phyloP scores from a whole-genome alignment of 2,797 vertebrate genomes.

The Siniperca scherzeri region DNA sequence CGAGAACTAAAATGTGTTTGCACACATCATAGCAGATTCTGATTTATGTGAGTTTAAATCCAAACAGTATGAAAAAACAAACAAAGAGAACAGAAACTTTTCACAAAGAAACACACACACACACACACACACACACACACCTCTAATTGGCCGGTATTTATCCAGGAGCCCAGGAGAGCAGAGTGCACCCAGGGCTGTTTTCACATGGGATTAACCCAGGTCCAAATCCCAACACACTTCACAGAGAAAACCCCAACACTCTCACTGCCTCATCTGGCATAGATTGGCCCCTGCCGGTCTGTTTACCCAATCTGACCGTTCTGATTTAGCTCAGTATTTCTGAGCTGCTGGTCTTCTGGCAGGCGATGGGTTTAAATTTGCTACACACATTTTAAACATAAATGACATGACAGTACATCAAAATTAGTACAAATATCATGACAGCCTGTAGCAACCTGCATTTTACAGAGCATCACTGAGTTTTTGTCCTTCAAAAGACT shows the following conservation, averaged over 20 bases:
- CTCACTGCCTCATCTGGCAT: constrained; percentile 68
- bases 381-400: background rate
- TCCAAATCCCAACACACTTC: constrained; percentile 71
- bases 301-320: constrained; percentile 54
- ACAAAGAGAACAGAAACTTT: constrained; percentile 1
- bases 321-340: constrained; percentile 36
- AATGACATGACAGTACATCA: background rate
- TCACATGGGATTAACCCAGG: constrained; percentile 82
- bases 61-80: background rate
- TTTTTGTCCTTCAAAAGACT: background rate
- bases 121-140: constrained; percentile 31
- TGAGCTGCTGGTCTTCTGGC: constrained; percentile 26
- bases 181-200: constrained; percentile 76
- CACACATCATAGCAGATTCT: background rate
- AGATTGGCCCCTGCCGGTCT: constrained; percentile 60
- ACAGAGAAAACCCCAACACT: constrained; percentile 66
- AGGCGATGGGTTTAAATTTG: background rate
- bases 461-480: background rate
- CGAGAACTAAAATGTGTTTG: background rate
- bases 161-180: constrained; percentile 76
- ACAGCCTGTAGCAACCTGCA: background rate
- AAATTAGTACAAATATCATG: background rate
- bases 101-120: constrained; percentile 4
- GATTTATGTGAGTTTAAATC: background rate
- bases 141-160: constrained; percentile 82